These are phyloP conservation scores for Pollachius pollachius DNA, from an alignment of 2,113 vertebrate species.

Conservation along the genomic window DNA sequence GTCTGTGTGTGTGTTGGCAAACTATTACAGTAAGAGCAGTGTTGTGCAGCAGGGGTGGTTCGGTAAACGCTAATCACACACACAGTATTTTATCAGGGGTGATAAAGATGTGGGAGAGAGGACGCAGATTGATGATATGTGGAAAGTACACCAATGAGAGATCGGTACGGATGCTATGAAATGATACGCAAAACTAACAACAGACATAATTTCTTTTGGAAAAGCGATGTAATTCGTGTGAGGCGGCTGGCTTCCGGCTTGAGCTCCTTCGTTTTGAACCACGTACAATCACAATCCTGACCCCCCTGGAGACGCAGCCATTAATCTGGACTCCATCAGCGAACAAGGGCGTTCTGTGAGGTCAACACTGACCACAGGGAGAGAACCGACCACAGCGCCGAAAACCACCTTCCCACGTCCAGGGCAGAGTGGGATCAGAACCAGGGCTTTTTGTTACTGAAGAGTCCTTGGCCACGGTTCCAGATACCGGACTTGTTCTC, in stretches of 20 bases:
- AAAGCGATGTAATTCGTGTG: conserved; percentile 35
- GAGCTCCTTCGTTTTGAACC: conserved; percentile 40
- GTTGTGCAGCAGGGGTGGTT: no score
- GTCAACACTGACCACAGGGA: conserved; percentile 22
- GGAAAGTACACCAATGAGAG: no score
- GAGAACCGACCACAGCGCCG: conserved; percentile 18
- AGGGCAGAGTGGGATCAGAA: conserved; percentile 30
- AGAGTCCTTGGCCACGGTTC: conserved; percentile 29
- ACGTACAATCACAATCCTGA: conserved; percentile 40
- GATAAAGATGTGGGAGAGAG: no score
- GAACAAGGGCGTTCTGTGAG: conserved; percentile 5
- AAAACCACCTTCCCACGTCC: conserved; percentile 27
- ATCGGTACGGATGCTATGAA: background rate
- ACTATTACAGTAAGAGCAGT: no score
- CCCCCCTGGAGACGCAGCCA: conserved; percentile 30
- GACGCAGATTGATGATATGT: no score
- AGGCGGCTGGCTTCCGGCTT: conserved; percentile 25
- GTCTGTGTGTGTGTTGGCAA: no score
- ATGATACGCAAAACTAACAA: conserved; percentile 33
- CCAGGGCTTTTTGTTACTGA: conserved; percentile 27
- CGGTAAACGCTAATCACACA: no score
- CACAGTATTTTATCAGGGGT: no score
- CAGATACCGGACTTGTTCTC: conserved; percentile 29
- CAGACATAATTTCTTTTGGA: conserved; percentile 38
- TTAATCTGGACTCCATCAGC: conserved; percentile 10